phyloP scores from a whole-genome alignment of 2,797 vertebrate species.

The Poeciliopsis paucimaculata region DNA sequence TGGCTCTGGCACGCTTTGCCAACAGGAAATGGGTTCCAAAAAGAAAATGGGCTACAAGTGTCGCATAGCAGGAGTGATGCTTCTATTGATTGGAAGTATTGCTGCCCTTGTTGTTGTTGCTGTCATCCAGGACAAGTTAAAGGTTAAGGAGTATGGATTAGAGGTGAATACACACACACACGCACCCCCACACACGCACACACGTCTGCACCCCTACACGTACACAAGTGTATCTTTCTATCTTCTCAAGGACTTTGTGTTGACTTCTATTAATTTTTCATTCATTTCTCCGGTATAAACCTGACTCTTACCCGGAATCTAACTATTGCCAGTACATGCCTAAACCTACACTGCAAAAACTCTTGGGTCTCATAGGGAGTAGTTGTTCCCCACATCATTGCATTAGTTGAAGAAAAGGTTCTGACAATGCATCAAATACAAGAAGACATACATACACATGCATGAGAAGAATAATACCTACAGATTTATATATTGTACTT shows the following conservation, averaged over 20 bases:
- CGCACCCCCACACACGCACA: rapidly evolving
- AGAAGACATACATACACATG: background rate
- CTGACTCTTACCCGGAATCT: no score
- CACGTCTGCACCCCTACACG: no score
- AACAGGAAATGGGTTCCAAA: conserved; percentile 70
- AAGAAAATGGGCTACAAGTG: conserved; percentile 81
- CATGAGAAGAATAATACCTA: background rate
- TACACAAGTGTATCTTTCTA: no score
- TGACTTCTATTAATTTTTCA: no score
- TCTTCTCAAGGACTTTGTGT: no score
- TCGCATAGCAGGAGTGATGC: conserved; percentile 76
- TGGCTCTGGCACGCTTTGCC: conserved; percentile 19
- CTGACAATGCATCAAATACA: background rate
- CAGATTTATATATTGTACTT: background rate
- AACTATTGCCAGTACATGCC: no score
- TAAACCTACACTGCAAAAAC: background rate
- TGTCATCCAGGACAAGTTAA: conserved; percentile 86
- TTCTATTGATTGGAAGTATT: conserved; percentile 85
- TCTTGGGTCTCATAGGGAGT: no score
- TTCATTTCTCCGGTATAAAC: no score
- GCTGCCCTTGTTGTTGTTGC: conserved; percentile 87
- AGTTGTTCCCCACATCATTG: background rate
- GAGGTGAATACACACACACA: conserved; percentile 81
- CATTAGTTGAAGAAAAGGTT: background rate
- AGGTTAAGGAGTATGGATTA: conserved; percentile 74